Percentiles rank a stretch among this genome's conserved stretches.
phyloP scores from a whole-genome alignment of 2,113 vertebrate species.

The Podarcis raffonei region DNA sequence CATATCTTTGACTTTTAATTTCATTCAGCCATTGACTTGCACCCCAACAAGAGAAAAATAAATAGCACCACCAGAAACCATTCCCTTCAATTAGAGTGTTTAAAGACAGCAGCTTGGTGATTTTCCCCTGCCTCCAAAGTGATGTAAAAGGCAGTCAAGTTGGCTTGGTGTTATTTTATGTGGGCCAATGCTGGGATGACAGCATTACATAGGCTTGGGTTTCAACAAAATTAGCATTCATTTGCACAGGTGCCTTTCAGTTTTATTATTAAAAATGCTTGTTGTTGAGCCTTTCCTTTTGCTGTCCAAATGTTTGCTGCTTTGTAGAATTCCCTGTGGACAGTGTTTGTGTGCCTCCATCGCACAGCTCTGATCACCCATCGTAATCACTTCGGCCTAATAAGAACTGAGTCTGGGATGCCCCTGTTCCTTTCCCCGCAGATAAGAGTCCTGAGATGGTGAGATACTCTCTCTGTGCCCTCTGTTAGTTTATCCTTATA shows the following conservation, averaged over 20 bases:
- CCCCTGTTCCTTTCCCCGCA: not conserved
- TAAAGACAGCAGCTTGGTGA: not conserved
- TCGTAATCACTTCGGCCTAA: not conserved
- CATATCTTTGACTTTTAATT: not conserved
- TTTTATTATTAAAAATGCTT: not conserved
- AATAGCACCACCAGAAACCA: not conserved
- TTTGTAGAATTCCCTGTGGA: not conserved
- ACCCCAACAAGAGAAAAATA: not conserved
- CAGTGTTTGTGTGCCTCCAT: not conserved
- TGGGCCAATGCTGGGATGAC: not conserved
- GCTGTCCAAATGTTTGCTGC: not conserved
- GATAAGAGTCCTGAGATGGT: not conserved
- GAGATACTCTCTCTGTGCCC: not conserved
- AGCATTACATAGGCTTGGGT: not conserved
- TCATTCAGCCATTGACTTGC: not conserved
- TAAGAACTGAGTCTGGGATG: not conserved
- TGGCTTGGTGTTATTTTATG: not conserved
- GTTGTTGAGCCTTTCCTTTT: not conserved
- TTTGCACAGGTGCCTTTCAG: not conserved
- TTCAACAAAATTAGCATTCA: not conserved
- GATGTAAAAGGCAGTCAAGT: not conserved
- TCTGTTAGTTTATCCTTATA: not conserved
- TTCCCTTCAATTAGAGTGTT: not conserved
- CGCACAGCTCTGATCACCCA: not conserved
- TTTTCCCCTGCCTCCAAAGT: not conserved